These are phyloP conservation scores for Smutsia gigantea DNA, from an alignment of 2,797 vertebrate genomes.

Conservation along the genomic window DNA sequence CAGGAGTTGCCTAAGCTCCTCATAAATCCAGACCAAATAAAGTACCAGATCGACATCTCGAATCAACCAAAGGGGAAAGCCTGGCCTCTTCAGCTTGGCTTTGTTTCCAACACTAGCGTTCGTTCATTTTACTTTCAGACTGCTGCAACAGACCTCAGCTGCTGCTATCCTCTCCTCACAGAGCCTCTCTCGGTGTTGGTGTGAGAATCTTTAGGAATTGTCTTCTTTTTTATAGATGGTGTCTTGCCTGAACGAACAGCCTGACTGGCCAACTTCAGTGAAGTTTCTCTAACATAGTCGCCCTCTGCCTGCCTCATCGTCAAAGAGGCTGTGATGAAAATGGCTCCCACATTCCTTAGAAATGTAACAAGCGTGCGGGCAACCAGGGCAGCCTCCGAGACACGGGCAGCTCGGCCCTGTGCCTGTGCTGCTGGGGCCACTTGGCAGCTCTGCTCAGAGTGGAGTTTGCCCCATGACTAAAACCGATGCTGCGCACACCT, in stretches of 20 bases:
- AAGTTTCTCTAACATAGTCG: not conserved
- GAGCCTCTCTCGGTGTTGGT: not conserved
- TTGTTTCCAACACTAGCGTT: not conserved
- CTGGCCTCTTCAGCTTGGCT: not conserved
- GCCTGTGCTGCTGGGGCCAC: not conserved
- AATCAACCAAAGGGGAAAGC: not conserved
- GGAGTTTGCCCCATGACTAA: not conserved
- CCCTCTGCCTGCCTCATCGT: not conserved
- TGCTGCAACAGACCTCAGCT: not conserved
- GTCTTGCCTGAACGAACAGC: not conserved
- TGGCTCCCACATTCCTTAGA: not conserved
- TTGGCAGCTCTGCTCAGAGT: not conserved
- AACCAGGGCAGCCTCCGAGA: not conserved
- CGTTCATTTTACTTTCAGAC: not conserved
- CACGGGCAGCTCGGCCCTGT: not conserved
- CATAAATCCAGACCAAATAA: not conserved
- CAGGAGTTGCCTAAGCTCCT: not conserved
- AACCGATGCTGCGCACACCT: rapidly evolving
- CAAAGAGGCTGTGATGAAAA: not conserved
- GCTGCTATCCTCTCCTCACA: not conserved
- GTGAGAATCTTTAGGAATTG: not conserved
- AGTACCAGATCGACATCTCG: not conserved
- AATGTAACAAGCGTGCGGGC: not conserved
- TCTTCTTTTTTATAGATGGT: not conserved
- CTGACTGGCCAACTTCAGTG: not conserved